Conservation (phyloP, 2,888 invertebrate species). For the Stenoptilia bipunctidactyla region DNA sequence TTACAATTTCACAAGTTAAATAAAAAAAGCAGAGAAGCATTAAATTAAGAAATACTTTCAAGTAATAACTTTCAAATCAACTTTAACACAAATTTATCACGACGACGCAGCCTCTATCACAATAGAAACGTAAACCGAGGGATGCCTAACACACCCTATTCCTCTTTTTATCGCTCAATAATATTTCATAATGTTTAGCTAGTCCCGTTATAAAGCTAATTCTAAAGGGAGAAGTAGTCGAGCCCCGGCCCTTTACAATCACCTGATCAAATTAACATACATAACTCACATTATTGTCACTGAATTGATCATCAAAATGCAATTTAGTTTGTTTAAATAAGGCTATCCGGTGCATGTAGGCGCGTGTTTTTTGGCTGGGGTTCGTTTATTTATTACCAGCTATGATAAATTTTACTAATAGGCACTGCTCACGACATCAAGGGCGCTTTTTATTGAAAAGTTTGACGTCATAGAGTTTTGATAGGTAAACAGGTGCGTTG, state of each 20-base stretch:
- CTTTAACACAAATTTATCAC: neutral
- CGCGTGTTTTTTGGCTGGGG: conserved; percentile 34
- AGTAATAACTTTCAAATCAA: too few relatives aligned
- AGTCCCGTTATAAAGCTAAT: conserved; percentile 52
- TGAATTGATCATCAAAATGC: conserved; percentile 51
- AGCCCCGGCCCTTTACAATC: conserved; percentile 25
- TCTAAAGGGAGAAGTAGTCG: conserved; percentile 27
- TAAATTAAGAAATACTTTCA: too few relatives aligned
- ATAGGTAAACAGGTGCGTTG: too few relatives aligned
- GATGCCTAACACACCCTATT: conserved; percentile 37
- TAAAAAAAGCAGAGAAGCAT: too few relatives aligned
- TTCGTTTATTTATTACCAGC: conserved; percentile 48
- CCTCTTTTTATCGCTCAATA: conserved; percentile 43
- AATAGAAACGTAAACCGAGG: conserved; percentile 48
- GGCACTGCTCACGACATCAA: conserved; percentile 44
- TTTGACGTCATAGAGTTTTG: too few relatives aligned
- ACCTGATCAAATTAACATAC: conserved; percentile 55
- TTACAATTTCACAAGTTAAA: too few relatives aligned
- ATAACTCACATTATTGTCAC: conserved; percentile 41
- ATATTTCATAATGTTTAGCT: conserved; percentile 46
- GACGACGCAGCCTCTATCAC: conserved; percentile 18
- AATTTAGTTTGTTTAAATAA: conserved; percentile 62
- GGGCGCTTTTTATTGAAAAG: neutral
- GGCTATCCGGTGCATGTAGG: conserved; percentile 32
- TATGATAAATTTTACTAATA: conserved; percentile 57